A percentile compares a stretch with the other conserved stretches of the same genome.
Evolutionary conservation across 2,113 vertebrate genomes (phyloP).

Genomic region (Pangasianodon hypophthalmus): DNA sequence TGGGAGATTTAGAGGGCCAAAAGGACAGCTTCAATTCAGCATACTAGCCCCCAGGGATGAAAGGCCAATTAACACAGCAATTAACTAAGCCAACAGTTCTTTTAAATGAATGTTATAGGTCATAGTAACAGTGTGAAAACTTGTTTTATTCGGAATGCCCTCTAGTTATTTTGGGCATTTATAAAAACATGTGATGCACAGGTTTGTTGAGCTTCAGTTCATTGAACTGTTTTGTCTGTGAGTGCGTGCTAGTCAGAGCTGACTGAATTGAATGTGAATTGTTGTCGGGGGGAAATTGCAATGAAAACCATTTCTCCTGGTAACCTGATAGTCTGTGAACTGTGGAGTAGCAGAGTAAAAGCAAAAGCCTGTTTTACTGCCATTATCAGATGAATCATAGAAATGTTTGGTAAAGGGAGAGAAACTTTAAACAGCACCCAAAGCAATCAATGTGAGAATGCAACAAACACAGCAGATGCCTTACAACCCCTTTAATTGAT

Average conservation of each 20-base stretch:
- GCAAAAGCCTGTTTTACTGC: neutral
- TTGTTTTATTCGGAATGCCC: slow-evolving; percentile 72
- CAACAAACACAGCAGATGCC: slow-evolving; percentile 8
- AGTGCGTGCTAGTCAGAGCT: slow-evolving; percentile 47
- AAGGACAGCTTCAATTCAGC: slow-evolving; percentile 24
- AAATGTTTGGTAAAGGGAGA: neutral
- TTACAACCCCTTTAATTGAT: slow-evolving; percentile 73
- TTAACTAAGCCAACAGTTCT: slow-evolving; percentile 69
- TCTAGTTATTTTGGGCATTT: slow-evolving; percentile 63
- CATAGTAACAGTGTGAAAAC: slow-evolving; percentile 61
- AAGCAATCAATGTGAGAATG: neutral
- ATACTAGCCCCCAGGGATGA: slow-evolving; percentile 46
- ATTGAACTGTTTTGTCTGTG: slow-evolving; percentile 47
- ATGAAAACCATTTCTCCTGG: slow-evolving; percentile 51
- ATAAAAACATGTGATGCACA: slow-evolving; percentile 59
- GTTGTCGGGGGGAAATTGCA: slow-evolving; percentile 52
- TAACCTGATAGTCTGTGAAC: neutral
- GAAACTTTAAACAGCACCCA: neutral
- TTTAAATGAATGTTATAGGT: slow-evolving; percentile 67
- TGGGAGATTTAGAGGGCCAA: neutral
- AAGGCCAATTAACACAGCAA: slow-evolving; percentile 71
- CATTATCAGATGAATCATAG: slow-evolving; percentile 21
- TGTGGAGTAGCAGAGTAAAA: neutral
- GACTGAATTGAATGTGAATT: slow-evolving; percentile 58
- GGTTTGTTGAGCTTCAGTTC: slow-evolving; percentile 42